A percentile compares a stretch with the other conserved stretches of the same genome.
Conservation (phyloP, 2,113 vertebrate genomes). For the Glareola pratincola region DNA sequence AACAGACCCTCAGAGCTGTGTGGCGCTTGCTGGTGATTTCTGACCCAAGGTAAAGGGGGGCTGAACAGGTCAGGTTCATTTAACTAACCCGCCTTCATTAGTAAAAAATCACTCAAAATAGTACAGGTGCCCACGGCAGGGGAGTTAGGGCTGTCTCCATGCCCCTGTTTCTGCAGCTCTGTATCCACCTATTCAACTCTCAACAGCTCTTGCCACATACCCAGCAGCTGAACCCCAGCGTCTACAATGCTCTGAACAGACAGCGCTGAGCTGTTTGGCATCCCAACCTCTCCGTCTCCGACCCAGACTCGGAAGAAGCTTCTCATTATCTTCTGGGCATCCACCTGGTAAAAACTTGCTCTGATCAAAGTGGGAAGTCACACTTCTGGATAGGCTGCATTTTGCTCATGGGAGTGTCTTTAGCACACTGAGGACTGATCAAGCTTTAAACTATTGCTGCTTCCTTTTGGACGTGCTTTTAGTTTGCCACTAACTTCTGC, state of each 20-base stretch:
- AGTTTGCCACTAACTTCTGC: background rate
- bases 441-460: background rate
- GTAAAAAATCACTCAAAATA: background rate
- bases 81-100: background rate
- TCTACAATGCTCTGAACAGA: background rate
- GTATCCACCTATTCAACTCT: background rate
- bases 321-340: background rate
- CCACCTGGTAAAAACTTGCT: background rate
- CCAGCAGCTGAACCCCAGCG: background rate
- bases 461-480: background rate
- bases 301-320: background rate
- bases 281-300: background rate
- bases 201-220: background rate
- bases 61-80: background rate
- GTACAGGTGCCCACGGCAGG: background rate
- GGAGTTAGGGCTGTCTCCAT: background rate
- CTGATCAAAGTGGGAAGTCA: background rate
- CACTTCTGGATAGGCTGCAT: background rate
- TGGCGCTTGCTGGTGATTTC: background rate
- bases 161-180: background rate
- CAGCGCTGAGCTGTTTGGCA: background rate
- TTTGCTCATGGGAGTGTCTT: background rate
- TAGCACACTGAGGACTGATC: background rate
- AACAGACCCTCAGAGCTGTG: background rate
- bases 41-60: rapidly evolving